Base-by-base conservation (phyloP, 2,888 invertebrate genomes). In the Eupeodes luniger region DNA sequence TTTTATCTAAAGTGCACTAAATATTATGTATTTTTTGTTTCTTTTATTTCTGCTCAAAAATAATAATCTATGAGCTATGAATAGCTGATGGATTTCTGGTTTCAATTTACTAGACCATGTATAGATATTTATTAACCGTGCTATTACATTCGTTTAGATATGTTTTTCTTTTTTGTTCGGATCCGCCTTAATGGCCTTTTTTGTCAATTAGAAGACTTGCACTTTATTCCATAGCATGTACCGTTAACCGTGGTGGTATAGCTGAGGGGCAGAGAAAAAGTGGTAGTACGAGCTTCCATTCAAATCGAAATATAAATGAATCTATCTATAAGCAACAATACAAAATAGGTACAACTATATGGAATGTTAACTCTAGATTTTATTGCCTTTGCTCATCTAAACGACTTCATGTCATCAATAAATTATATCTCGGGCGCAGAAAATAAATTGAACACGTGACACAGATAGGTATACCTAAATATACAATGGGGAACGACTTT, bases 391-490 rank as follows among this genome's bases (percentile, higher is more conserved):
- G 64, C 79, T 82, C 69, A 86, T 82, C 79, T 64, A 76, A 85
- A 85, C 69, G 40, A 81, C 85, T 81, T 66, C 57, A 70, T 82
- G 82, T 83, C 79, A 55, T 59, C 82, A 70, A 86, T 86, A 83
- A 86, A 86, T 86, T 83, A 75, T 75, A 40, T 79, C 62, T 59
- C 34, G 27, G 64, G 34, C 70, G 79, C 47, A 40, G 59, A 82
- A 66, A 79, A 79, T 83, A 69, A 82, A 86, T 82, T 83, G 86
- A 78, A 75, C 86, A 86, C 79, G 75, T 86, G 86, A 86, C 86
- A 86, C 83, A 79, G 82, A 82, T 86, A 59, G 40, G 40, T 57
- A 27, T 11, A 11, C 19, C 2, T 55, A 16, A 1, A 5, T 16
- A 12, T 57, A 75, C 59, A 77, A 70, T 75, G 44, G 64, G 40